Percentiles rank a stretch among this genome's conserved stretches.
Conservation (phyloP, 2,888 invertebrate species). For the Hirtodrosophila cameraria region DNA sequence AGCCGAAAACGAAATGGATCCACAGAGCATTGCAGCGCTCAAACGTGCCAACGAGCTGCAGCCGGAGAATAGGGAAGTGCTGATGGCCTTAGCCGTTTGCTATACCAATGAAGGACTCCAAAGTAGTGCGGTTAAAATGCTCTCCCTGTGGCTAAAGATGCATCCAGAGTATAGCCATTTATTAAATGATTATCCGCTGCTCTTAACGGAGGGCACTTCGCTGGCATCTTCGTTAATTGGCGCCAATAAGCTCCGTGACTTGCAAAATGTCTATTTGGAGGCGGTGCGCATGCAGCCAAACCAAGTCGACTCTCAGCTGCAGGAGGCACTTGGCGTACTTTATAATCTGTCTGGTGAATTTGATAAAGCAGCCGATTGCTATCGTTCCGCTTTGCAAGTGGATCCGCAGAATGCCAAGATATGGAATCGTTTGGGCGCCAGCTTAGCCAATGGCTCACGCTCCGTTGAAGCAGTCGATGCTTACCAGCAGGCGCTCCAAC, state of each 20-base stretch:
- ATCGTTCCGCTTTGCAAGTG: slow-evolving; percentile 93
- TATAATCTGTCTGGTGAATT: slow-evolving; percentile 97
- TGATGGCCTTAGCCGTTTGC: slow-evolving; percentile 96
- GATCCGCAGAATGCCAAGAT: slow-evolving; percentile 91
- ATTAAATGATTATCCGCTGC: slow-evolving; percentile 78
- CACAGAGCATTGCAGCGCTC: slow-evolving; percentile 95
- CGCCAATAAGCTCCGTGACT: slow-evolving; percentile 85
- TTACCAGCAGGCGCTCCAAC: slow-evolving; percentile 94
- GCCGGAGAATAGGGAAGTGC: slow-evolving; percentile 91
- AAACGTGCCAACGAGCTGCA: slow-evolving; percentile 92
- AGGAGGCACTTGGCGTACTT: slow-evolving; percentile 96
- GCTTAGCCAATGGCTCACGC: slow-evolving; percentile 96
- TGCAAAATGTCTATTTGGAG: slow-evolving; percentile 90
- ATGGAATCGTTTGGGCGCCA: slow-evolving; percentile 99
- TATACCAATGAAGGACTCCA: slow-evolving; percentile 98
- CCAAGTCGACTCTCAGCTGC: slow-evolving; percentile 94
- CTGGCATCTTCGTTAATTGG: slow-evolving; percentile 85
- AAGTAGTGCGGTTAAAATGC: slow-evolving; percentile 92
- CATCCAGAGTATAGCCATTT: slow-evolving; percentile 93
- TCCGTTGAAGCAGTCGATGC: slow-evolving; percentile 98
- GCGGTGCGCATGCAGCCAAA: slow-evolving; percentile 91
- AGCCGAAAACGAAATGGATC: slow-evolving; percentile 99
- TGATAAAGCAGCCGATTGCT: slow-evolving; percentile 98
- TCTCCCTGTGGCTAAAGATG: slow-evolving; percentile 91
- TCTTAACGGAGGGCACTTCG: slow-evolving; percentile 50